phyloP scores from a whole-genome alignment of 2,888 invertebrate species.

The Heliconius ismenius region DNA sequence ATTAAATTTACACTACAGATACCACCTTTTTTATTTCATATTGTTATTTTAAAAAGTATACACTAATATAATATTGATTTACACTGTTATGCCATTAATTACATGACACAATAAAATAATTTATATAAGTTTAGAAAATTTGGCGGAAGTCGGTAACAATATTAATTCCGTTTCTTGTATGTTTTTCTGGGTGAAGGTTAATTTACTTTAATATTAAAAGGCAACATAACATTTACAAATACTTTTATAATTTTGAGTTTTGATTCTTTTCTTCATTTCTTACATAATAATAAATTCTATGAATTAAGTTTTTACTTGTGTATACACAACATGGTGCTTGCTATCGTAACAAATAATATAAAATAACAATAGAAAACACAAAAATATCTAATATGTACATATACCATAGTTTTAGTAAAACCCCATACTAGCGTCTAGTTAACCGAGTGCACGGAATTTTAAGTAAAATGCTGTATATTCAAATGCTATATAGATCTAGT shows the following conservation, averaged over 20 bases:
- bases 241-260: no score
- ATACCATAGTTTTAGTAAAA: conserved; percentile 12
- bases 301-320: background rate
- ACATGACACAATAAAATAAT: no score
- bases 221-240: background rate
- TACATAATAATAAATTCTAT: no score
- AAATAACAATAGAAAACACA: conserved; percentile 6
- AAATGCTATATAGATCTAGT: conserved; percentile 51
- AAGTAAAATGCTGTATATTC: conserved; percentile 53
- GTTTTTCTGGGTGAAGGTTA: background rate
- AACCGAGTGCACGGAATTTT: conserved; percentile 38
- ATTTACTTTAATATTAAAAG: background rate
- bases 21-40: background rate
- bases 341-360: background rate
- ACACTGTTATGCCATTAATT: no score
- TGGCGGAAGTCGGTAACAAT: background rate
- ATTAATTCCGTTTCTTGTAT: background rate
- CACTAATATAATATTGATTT: no score
- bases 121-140: no score
- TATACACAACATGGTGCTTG: background rate
- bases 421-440: conserved; percentile 35
- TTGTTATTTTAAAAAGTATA: background rate
- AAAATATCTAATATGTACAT: conserved; percentile 4
- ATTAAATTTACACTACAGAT: background rate
- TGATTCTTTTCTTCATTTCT: background rate